Conservation (phyloP, 2,113 vertebrate species). For the Papio anubis region DNA sequence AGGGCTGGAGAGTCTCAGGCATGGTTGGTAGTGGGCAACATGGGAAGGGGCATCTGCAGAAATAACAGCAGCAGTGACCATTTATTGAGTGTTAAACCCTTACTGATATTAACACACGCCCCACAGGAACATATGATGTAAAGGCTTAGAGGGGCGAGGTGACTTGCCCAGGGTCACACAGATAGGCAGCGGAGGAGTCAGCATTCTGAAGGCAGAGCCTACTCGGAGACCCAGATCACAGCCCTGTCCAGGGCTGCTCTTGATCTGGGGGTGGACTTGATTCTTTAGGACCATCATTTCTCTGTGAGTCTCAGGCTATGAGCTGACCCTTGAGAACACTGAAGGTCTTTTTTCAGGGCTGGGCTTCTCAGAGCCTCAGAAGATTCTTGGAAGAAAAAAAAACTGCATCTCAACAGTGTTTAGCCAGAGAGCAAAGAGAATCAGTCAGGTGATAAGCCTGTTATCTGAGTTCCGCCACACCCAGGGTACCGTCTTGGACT, state of each 20-base stretch:
- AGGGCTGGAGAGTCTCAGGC: background rate
- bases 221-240: background rate
- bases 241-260: background rate
- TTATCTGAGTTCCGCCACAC: background rate
- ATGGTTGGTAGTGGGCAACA: background rate
- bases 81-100: background rate
- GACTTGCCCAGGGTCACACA: background rate
- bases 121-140: background rate
- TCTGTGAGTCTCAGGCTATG: background rate
- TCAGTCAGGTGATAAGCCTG: background rate
- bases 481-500: background rate
- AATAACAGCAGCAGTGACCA: background rate
- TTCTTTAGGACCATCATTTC: background rate
- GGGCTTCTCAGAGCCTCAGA: background rate
- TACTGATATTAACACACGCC: background rate
- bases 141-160: background rate
- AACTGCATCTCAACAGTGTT: background rate
- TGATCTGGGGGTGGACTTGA: background rate
- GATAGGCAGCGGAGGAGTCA: background rate
- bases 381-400: background rate
- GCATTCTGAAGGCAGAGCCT: background rate
- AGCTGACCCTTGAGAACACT: background rate
- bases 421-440: background rate
- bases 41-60: background rate
- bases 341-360: background rate